phyloP scores from a whole-genome alignment of 2,888 invertebrate species.

The Phengaris arion region DNA sequence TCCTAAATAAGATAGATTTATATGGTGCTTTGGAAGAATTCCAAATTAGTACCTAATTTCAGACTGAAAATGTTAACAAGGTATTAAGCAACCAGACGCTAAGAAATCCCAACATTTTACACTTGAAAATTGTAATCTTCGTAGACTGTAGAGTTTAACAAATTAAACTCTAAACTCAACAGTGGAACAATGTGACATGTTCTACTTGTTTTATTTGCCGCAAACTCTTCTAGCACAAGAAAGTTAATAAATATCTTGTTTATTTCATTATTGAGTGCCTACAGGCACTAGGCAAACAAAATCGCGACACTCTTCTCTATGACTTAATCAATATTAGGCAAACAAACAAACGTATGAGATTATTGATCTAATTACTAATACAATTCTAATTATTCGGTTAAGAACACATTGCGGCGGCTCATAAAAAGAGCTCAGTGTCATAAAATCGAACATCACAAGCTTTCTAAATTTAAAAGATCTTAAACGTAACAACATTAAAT shows the following conservation, averaged over 20 bases:
- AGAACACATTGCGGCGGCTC: conserved; percentile 25
- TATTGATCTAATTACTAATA: neutral
- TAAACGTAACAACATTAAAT: conserved; percentile 31
- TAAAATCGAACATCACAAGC: conserved; percentile 35
- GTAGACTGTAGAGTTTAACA: neutral
- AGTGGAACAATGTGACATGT: too few species aligned
- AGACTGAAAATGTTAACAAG: conserved; percentile 1
- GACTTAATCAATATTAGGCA: neutral
- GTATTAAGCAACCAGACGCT: neutral
- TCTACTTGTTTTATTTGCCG: neutral
- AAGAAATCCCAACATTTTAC: conserved; percentile 3
- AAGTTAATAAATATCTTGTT: neutral
- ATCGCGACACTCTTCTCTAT: neutral
- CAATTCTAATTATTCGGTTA: conserved; percentile 1
- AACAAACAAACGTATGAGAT: neutral
- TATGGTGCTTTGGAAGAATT: conserved; percentile 69
- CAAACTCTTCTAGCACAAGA: neutral
- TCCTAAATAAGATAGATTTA: conserved; percentile 49
- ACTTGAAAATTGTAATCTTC: neutral
- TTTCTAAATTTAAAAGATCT: conserved; percentile 32
- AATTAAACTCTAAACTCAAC: too few species aligned
- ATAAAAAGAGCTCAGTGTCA: conserved; percentile 35
- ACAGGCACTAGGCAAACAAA: neutral
- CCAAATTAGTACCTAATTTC: conserved; percentile 49
- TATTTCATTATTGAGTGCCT: neutral